Conservation (phyloP, 2,888 invertebrate species). For the Lasioglossum zephyrum region DNA sequence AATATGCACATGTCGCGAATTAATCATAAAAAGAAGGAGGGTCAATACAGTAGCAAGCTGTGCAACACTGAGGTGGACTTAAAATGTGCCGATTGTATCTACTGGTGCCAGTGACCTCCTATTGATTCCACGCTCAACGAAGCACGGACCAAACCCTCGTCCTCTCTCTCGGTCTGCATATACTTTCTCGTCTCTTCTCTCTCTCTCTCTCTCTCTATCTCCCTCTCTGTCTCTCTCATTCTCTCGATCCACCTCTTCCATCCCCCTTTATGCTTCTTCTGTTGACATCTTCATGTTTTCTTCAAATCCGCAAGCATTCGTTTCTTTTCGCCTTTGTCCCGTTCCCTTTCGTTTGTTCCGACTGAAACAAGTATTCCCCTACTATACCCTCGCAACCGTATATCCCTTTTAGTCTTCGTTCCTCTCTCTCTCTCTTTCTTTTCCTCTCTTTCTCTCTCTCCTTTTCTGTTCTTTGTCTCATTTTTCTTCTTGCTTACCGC, state of each 20-base stretch:
- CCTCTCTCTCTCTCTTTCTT: not conserved
- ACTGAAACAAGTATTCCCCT: conserved; percentile 23
- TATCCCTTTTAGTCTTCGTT: not conserved
- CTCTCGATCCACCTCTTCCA: conserved; percentile 32
- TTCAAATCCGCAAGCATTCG: conserved; percentile 41
- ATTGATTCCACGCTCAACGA: conserved; percentile 82
- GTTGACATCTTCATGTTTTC: conserved; percentile 31
- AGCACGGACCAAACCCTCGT: conserved; percentile 78
- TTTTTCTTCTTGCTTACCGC: conserved; percentile 7
- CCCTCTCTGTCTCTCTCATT: not conserved
- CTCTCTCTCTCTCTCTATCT: not conserved
- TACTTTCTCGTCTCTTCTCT: conserved; percentile 34
- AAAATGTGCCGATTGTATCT: conserved; percentile 83
- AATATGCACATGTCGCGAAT: conserved; percentile 35
- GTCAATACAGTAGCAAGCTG: conserved; percentile 49
- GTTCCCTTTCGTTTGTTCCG: conserved; percentile 29
- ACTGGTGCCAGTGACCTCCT: conserved; percentile 83
- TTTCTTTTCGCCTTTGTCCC: conserved; percentile 29
- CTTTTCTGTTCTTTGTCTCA: not conserved
- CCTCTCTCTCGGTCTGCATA: conserved; percentile 27
- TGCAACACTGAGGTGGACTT: conserved; percentile 66
- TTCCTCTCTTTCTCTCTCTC: not conserved
- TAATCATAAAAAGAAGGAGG: conserved; percentile 41
- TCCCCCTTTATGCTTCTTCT: conserved; percentile 41
- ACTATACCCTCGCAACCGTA: conserved; percentile 6